Evolutionary conservation across 2,888 invertebrate genomes (phyloP), one percentile per base, ranked within the genome.

Genomic region (Platycheirus rosarum): DNA sequence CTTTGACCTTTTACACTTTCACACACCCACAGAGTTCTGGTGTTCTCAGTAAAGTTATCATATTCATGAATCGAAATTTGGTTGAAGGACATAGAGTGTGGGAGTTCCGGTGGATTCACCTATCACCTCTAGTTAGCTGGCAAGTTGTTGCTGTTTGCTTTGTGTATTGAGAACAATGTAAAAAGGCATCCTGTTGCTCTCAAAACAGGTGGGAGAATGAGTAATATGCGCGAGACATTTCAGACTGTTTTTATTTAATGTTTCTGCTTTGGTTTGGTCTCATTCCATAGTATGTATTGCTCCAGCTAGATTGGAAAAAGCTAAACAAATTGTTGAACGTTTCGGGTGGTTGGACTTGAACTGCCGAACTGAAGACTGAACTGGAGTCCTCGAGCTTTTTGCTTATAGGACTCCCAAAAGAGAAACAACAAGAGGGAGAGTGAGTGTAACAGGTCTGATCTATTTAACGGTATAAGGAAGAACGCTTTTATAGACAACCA

Each of bases 161-260:
- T 51, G 63, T 69, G 74, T 65, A 37, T 70, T 57, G 48, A 48
- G 53, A 46, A 51, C 42, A 46, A 26, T 46, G 32, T 75, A 70
- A 75, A 75, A 75, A 65, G 70, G 70, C 80, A 70, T 80, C 80
- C 80, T 80, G 80, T 80, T 80, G 80, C 80, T 80, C 80, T 75
- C 80, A 37, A 75, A 75, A 75, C 80, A 80, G 80, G 75, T 80
- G 80, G 79, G 65, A 49, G 69, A 75, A 57, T 14, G 16, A 70
- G 57, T 35, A 32, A 69, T 53, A 66, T 80, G 75, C 80, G 80
- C 70, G 74, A 70, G 62, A 60, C 20, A 32, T 23, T 71, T 53
- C 40, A 68, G 60, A 62, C 46, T 60, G 26, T 20, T 7, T 20
- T 46, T 23, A 16, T 26, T 14, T 2, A 14, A 13, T 42, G 32